A percentile compares a stretch with the other conserved stretches of the same genome.
Conservation (phyloP, 2,113 vertebrate genomes). For the Pelodiscus sinensis region DNA sequence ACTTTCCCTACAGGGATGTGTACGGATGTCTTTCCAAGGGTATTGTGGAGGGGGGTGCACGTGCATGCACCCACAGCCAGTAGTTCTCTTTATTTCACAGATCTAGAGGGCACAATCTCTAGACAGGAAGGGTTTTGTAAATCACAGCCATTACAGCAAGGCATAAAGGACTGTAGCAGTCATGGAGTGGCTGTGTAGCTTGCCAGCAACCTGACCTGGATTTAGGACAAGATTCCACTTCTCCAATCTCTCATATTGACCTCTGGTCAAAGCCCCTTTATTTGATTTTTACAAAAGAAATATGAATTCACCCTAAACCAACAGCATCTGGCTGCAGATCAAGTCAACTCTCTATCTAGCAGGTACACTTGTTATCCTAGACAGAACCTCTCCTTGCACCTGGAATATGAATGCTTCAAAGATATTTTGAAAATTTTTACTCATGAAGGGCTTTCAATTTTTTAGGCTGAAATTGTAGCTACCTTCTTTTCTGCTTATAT, state of each 20-base stretch:
- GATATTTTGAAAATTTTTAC: neutral
- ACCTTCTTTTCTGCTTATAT: neutral
- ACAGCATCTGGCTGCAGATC: neutral
- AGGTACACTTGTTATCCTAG: neutral
- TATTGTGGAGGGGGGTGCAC: rapidly evolving
- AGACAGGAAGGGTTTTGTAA: neutral
- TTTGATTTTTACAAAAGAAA: neutral
- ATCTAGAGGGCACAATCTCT: neutral
- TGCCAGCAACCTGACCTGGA: rapidly evolving
- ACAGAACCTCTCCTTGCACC: neutral
- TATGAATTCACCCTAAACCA: neutral
- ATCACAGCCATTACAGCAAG: rapidly evolving
- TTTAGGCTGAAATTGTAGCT: neutral
- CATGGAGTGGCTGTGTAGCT: neutral
- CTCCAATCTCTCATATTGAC: neutral
- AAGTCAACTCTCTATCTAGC: rapidly evolving
- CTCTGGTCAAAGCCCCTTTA: neutral
- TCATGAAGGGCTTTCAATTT: neutral
- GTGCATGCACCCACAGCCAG: neutral
- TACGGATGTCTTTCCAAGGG: neutral
- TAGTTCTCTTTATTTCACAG: rapidly evolving
- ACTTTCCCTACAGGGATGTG: rapidly evolving
- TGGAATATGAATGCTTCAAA: neutral
- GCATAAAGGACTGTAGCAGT: neutral
- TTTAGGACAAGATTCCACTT: neutral